Conservation (phyloP, 1,140 invertebrate species). For the Thaumatotibia leucotreta region DNA sequence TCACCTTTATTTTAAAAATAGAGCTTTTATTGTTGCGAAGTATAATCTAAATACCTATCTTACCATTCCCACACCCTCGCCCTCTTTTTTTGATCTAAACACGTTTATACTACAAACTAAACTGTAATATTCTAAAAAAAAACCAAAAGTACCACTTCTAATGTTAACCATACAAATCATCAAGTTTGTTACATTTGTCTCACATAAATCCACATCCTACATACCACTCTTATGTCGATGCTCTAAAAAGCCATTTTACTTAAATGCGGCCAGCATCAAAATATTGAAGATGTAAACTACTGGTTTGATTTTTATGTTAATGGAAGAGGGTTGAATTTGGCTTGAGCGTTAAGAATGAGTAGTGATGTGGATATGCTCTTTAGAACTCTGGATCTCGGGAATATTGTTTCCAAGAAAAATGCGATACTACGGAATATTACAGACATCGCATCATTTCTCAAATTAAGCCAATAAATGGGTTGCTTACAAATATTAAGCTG, state of each 20-base stretch:
- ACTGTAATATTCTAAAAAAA: neutral
- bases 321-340: neutral
- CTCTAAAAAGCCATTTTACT: neutral
- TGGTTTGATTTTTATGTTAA: neutral
- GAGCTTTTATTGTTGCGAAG: too few species aligned
- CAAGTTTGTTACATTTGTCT: neutral
- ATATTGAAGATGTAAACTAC: neutral
- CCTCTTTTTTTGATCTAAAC: too few species aligned
- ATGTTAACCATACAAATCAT: neutral
- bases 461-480: too few species aligned
- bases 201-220: neutral
- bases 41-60: too few species aligned
- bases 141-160: neutral
- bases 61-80: too few species aligned
- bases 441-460: too few species aligned
- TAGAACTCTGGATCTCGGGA: neutral
- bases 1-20: too few species aligned
- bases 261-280: neutral
- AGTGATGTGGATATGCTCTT: neutral
- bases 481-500: too few species aligned
- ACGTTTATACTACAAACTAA: too few species aligned
- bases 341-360: neutral
- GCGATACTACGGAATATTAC: too few species aligned
- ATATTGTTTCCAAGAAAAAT: too few species aligned
- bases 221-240: neutral